Base-by-base conservation (phyloP, 2,888 invertebrate genomes). In the Trachelus stipa region DNA sequence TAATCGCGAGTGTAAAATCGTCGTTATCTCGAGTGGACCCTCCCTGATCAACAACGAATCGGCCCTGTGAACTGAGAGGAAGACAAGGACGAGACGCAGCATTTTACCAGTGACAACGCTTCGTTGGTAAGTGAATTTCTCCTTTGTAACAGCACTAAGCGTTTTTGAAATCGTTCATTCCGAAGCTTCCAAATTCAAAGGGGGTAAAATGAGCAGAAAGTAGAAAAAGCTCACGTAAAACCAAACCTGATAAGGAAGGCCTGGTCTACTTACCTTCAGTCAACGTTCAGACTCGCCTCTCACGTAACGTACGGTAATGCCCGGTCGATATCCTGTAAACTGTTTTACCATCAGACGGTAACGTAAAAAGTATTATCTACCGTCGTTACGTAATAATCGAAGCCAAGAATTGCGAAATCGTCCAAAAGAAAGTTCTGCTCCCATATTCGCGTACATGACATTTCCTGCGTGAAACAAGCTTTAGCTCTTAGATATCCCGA, bases 401-500 rank as follows among this genome's bases (percentile, higher is more conserved):
- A 23, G 56, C 56, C 0, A 56, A 6, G 56, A 56, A 56, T 56
- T 56, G 56, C 23, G 23, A 56, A 2, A 56, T 40, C 15, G 9
- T 0, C 9, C 56, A 23, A 56, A 23, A 9, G 56, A 56, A 56
- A 56, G 56, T 56, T 56, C 23, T 23, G 23, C 23, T 9, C 9
- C 23, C 23, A 4, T 9, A 23, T 56, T 56, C 56, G 23, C 56
- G 9, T 56, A 56, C 56, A 56, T 9, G 56, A 56, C 82, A 78
- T 81, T 86, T 87, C 87, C 87, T 82, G 88, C 69, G 40, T 73
- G 73, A 68, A 77, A 87, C 87, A 87, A 83, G 88, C 83, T 79
- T 86, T 86, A 80, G 83, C 87, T 88, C 81, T 87, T 87, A 87
- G 79, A 80, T 76, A 23, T 23, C 56, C 23, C 23, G 2, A 56